Evolutionary conservation across 2,888 invertebrate genomes (phyloP), one percentile per base, ranked within the genome.

Genomic region (Sinopyrophorus schimmeli): DNA sequence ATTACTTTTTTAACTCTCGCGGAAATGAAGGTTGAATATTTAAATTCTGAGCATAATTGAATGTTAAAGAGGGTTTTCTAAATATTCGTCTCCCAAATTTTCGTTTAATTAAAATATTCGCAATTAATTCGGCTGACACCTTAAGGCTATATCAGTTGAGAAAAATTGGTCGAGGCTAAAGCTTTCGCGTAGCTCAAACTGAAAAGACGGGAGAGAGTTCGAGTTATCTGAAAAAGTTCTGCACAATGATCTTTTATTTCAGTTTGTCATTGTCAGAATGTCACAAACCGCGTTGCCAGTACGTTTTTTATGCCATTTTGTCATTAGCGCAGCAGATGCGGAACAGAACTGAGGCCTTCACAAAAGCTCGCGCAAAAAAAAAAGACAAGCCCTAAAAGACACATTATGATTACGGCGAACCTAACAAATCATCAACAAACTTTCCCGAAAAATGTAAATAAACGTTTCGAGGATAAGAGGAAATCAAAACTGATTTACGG

Each of bases 231-330:
- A 15, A 37, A 37, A 26, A 32, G 23, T 23, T 21, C 16, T 15
- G 15, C 26, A 41, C 41, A 41, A 41, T 41, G 30, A 41, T 30
- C 41, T 23, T 41, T 41, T 41, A 41, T 41, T 23, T 17, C 9
- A n/a, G 30, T 32, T 24, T 41, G 31, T 24, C 24, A 41, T 41
- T 41, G 41, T 41, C 31, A 9, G 31, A 16, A 18, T 32, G 14
- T 41, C 31, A 21, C 41, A 30, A 40, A 39, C 41, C 41, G 21
- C 20, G 23, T 15, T 41, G 14, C 31, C n/a, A 24, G 28, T 20
- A 20, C 18, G 21, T 18, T 40, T 40, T 40, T 40, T 40, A 30
- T 28, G 14, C 14, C 28, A 28, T 30, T 40, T 40, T 28, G 16
- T 30, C 30, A 30, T 30, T 30, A 37, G 26, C 26, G 23, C 5